Conservation (phyloP, 2,113 vertebrate species). For the Amblyopsis rosae region DNA sequence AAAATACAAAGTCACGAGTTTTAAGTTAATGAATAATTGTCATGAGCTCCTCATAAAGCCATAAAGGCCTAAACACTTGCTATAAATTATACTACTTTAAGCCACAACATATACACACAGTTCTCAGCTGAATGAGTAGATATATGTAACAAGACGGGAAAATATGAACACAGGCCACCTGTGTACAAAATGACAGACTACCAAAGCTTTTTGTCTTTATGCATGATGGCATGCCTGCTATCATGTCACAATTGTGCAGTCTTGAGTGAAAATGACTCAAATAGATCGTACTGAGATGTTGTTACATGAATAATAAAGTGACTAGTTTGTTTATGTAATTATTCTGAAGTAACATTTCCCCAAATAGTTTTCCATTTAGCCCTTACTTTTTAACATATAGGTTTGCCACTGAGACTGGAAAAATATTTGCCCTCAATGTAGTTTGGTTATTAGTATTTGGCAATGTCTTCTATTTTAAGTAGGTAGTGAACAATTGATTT, state of each 20-base stretch:
- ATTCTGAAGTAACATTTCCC: neutral
- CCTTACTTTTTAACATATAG: neutral
- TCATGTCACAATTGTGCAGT: neutral
- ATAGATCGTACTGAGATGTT: neutral
- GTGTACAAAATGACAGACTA: neutral
- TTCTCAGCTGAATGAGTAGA: neutral
- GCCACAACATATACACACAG: neutral
- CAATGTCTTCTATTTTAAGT: no score
- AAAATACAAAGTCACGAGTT: conserved; percentile 9
- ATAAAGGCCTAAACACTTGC: conserved; percentile 24
- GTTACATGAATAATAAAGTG: no score
- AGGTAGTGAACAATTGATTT: no score
- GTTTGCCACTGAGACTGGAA: neutral
- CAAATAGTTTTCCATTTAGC: neutral
- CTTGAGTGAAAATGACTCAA: neutral
- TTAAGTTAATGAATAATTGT: conserved; percentile 51
- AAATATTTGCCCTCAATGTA: neutral
- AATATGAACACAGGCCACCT: neutral
- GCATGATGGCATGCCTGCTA: neutral
- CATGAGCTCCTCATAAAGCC: conserved; percentile 23
- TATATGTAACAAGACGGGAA: neutral
- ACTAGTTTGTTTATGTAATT: no score
- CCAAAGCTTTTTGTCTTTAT: neutral
- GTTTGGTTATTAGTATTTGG: no score
- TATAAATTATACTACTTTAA: conserved; percentile 14